These are phyloP conservation scores for Lumbricus terrestris DNA, from an alignment of 2,888 invertebrate species.

Conservation along the genomic window DNA sequence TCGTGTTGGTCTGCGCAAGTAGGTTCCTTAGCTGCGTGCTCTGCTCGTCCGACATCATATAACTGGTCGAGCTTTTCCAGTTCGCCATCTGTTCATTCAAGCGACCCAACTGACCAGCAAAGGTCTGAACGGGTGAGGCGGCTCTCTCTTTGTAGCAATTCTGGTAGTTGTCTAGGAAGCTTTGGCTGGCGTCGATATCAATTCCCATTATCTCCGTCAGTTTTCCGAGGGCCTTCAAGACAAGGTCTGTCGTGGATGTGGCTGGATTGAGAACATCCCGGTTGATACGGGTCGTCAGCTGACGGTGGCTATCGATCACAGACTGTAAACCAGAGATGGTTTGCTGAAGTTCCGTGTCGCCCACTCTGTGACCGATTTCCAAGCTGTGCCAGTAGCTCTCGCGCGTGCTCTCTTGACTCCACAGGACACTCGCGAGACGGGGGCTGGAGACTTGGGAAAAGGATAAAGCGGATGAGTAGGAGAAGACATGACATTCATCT, in stretches of 20 bases:
- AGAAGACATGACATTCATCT: background rate
- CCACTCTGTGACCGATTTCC: background rate
- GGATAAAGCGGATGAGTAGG: background rate
- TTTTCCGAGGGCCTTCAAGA: background rate
- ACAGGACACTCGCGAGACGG: background rate
- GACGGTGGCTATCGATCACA: background rate
- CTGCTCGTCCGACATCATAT: background rate
- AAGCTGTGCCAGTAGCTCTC: background rate
- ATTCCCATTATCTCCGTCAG: background rate
- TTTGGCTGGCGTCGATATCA: background rate
- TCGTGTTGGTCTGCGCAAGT: background rate
- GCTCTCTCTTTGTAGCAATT: background rate
- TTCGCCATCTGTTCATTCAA: background rate
- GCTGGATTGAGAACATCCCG: background rate
- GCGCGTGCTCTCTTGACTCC: background rate
- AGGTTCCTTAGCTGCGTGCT: background rate
- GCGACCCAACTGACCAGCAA: background rate
- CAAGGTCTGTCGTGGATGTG: background rate
- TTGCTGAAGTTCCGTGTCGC: background rate
- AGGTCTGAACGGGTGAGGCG: background rate
- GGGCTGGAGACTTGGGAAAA: background rate
- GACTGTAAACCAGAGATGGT: background rate
- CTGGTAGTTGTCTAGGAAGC: background rate
- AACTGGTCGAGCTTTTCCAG: background rate
- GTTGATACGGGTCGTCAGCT: background rate